phyloP scores from a whole-genome alignment of 2,888 invertebrate genomes.

The Leptura quadrifasciata region DNA sequence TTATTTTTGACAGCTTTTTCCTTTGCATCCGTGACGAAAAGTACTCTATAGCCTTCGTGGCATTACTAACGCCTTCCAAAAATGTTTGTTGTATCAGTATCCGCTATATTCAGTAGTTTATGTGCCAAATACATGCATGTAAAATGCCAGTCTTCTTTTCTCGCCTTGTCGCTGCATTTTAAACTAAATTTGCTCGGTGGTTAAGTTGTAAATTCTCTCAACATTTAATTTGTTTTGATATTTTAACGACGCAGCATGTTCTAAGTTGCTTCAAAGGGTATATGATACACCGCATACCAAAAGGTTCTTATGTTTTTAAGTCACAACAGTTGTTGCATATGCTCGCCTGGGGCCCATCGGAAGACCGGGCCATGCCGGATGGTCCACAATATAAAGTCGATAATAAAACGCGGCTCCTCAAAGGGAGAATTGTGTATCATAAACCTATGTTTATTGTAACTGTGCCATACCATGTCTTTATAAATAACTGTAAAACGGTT shows the following conservation, averaged over 20 bases:
- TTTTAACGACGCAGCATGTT: constrained; percentile 14
- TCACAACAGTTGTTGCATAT: constrained; percentile 39
- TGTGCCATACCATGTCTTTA: constrained; percentile 70
- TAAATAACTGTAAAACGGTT: constrained; percentile 72
- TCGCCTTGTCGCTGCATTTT: neutral
- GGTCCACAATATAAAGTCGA: constrained; percentile 52
- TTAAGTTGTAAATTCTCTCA: constrained; percentile 1
- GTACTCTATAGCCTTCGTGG: too few species aligned
- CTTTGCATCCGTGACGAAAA: too few species aligned
- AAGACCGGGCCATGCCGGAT: constrained; percentile 50
- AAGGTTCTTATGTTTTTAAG: constrained; percentile 21
- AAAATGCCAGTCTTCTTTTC: neutral
- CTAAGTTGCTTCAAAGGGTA: constrained; percentile 36
- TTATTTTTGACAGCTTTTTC: too few species aligned
- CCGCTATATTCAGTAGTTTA: too few species aligned
- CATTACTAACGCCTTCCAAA: too few species aligned
- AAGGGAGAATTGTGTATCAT: constrained; percentile 68
- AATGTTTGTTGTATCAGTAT: too few species aligned
- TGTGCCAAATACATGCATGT: neutral
- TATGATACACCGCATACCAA: constrained; percentile 37
- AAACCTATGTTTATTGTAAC: constrained; percentile 72
- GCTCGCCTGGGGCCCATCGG: constrained; percentile 35
- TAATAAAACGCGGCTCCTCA: constrained; percentile 69
- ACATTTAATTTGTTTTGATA: constrained; percentile 21
- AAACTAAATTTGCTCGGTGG: neutral